A percentile compares a stretch with the other conserved stretches of the same genome.
Conservation (phyloP, 2,113 vertebrate species). For the Marmota monax region DNA sequence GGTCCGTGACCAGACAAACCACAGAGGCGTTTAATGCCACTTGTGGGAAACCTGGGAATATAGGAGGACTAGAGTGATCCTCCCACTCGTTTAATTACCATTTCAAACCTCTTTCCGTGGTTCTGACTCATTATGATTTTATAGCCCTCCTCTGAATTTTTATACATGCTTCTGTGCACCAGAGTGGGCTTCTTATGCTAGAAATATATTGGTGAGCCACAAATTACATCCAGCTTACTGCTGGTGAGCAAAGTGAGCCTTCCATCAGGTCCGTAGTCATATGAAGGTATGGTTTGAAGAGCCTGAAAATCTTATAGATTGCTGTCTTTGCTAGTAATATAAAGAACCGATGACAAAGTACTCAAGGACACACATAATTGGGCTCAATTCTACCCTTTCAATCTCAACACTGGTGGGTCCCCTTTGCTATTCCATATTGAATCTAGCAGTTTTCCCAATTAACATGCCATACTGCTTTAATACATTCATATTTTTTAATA, state of each 20-base stretch:
- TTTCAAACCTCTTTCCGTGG: conserved; percentile 24
- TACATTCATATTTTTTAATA: neutral
- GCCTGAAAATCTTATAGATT: neutral
- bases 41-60: neutral
- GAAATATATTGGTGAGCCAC: conserved; percentile 19
- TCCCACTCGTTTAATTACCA: conserved; percentile 66
- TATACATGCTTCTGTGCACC: conserved; percentile 8
- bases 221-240: conserved; percentile 42
- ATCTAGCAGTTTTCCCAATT: neutral
- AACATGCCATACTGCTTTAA: neutral
- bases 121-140: conserved; percentile 65
- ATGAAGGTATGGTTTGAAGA: neutral
- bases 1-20: conserved; percentile 31
- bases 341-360: neutral
- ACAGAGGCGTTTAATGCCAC: neutral
- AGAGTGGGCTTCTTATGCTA: conserved; percentile 32
- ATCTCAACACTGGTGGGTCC: neutral
- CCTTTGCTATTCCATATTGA: neutral
- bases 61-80: neutral
- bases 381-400: neutral
- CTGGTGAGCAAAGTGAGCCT: neutral
- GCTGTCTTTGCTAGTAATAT: neutral
- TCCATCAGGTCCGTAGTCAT: neutral
- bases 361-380: neutral
- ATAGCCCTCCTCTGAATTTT: conserved; percentile 68